Evolutionary conservation across 2,888 invertebrate genomes (phyloP).

Genomic region (Synanthedon myopaeformis): DNA sequence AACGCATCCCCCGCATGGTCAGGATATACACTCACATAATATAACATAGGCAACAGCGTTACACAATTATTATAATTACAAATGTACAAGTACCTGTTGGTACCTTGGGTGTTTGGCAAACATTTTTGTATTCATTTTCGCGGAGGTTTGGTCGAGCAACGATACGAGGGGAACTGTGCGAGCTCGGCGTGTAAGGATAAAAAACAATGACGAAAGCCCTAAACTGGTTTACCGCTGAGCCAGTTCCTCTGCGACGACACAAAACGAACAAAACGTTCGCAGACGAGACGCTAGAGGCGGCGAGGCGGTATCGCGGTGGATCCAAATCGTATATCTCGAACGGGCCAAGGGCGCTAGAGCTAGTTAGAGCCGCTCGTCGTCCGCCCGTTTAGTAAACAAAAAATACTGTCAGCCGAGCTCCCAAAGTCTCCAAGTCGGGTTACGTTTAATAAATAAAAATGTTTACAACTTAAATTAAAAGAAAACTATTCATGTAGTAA

Average conservation of each 20-base stretch:
- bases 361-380: conserved; percentile 29
- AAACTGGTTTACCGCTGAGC: conserved; percentile 51
- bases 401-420: conserved; percentile 30
- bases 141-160: conserved; percentile 31
- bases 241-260: conserved; percentile 49
- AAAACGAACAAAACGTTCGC: conserved; percentile 51
- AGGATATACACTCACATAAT: too few species aligned
- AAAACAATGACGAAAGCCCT: conserved; percentile 60
- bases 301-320: conserved; percentile 20
- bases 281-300: conserved; percentile 32
- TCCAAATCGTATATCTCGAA: conserved; percentile 30
- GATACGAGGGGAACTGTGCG: conserved; percentile 29
- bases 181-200: conserved; percentile 40
- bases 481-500: too few species aligned
- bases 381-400: conserved; percentile 17
- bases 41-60: too few species aligned
- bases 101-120: conserved; percentile 49
- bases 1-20: not conserved
- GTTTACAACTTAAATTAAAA: too few species aligned
- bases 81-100: not conserved
- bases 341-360: conserved; percentile 36
- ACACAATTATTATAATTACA: too few species aligned
- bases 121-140: conserved; percentile 40
- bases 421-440: conserved; percentile 18
- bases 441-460: too few species aligned